Conservation (phyloP, 2,888 invertebrate species). For the Cerastis rubricosa region DNA sequence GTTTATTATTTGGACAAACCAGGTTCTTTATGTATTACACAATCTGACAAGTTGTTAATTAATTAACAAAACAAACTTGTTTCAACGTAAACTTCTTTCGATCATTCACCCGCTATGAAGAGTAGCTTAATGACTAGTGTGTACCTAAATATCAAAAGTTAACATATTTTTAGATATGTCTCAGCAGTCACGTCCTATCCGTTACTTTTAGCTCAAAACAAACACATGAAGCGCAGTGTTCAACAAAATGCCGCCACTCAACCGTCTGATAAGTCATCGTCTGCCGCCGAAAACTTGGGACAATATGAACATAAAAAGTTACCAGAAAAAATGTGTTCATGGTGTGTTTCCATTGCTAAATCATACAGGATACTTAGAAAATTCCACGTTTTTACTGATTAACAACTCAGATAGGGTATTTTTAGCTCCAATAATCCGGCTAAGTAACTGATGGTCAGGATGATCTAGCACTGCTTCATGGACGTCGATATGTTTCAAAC, state of each 20-base stretch:
- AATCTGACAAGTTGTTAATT: conserved; percentile 13
- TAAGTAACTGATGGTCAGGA: not conserved
- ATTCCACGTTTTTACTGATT: not conserved
- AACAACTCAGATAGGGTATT: not conserved
- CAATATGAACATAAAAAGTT: conserved; percentile 81
- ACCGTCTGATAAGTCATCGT: conserved; percentile 78
- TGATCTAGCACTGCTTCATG: not conserved
- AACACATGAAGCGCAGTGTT: conserved; percentile 58
- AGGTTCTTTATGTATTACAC: conserved; percentile 8
- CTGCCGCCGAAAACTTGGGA: conserved; percentile 77
- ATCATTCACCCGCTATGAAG: not conserved
- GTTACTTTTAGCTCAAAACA: conserved; percentile 59
- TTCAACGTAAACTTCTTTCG: conserved; percentile 13
- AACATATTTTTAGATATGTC: conserved; percentile 53
- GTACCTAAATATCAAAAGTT: conserved; percentile 53
- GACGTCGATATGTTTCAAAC: not conserved
- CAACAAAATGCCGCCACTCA: conserved; percentile 77
- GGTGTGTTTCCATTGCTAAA: conserved; percentile 73
- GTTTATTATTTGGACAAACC: conserved; percentile 42
- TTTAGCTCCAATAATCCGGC: not conserved
- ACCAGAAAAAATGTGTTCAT: conserved; percentile 70
- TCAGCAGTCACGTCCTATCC: conserved; percentile 42
- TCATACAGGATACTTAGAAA: not conserved
- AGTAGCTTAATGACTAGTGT: conserved; percentile 9
- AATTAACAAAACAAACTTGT: conserved; percentile 29